Conservation (phyloP, 1,140 invertebrate genomes). For the Diploscapter pachys region DNA sequence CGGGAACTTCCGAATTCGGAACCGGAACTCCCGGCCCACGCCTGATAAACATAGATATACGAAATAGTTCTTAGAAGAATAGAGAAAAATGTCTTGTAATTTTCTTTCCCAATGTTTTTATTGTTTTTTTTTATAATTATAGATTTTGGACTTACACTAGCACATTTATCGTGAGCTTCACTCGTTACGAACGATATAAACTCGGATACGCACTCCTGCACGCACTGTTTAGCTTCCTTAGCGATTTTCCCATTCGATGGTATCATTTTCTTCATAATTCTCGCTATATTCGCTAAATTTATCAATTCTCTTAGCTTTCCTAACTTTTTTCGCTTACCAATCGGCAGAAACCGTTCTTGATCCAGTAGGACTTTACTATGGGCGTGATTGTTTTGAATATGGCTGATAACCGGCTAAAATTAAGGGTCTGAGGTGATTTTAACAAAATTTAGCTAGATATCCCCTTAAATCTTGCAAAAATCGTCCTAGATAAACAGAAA, state of each 20-base stretch:
- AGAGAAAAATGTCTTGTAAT: too few relatives aligned
- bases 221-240: slow-evolving; percentile 97
- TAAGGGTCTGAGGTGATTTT: not conserved
- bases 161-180: slow-evolving; percentile 66
- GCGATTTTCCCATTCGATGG: slow-evolving; percentile 92
- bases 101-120: too few relatives aligned
- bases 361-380: slow-evolving; percentile 39
- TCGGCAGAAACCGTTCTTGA: slow-evolving; percentile 56
- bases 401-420: too few relatives aligned
- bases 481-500: too few relatives aligned
- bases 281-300: slow-evolving; percentile 81
- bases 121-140: too few relatives aligned
- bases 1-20: too few relatives aligned
- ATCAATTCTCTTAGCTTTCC: not conserved
- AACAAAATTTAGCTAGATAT: not conserved
- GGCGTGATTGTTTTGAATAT: too few relatives aligned
- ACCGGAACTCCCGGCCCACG: too few relatives aligned
- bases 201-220: slow-evolving; percentile 98
- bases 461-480: too few relatives aligned
- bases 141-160: not conserved
- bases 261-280: slow-evolving; percentile 98
- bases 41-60: not conserved
- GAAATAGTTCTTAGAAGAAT: slow-evolving; percentile 1
- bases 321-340: slow-evolving; percentile 39
- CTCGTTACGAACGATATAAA: slow-evolving; percentile 99